Evolutionary conservation across 2,888 invertebrate species (phyloP), one percentile per base, ranked within the genome.

Genomic region (Drosophila mimetica): DNA sequence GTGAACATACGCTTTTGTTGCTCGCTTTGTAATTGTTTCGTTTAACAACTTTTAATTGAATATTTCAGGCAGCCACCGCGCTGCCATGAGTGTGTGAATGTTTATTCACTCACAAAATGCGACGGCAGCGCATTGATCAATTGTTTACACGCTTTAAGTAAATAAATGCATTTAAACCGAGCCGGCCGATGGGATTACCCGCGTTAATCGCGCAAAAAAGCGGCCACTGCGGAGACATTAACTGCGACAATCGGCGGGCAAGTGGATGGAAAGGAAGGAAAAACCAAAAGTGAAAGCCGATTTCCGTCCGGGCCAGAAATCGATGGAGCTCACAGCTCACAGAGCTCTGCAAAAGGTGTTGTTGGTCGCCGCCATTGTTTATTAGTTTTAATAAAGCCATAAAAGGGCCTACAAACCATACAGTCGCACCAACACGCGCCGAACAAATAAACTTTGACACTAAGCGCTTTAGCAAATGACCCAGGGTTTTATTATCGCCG

Each of bases 311-410:
- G 18, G 16, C 32, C 50, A 47, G 22, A 39, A 69, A 69, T 58
- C 67, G 67, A 67, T 67, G 50, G 42, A 58, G 32, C 69, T 32
- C n/a, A 46, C 25, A 25, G 25, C 22, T 22, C 22, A 14, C 4
- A n/a, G 20, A 20, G 16, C 41, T 13, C 41, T 32, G n/a, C 37
- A 32, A 57, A 50, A 50, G 42, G 52, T 42, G 51, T 25, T 25
- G 25, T 20, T 60, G 47, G 14, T 1, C 4, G 39, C 28, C 16
- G 52, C 46, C 74, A 64, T 61, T 78, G 64, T 83, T 79, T 79
- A 83, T 83, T 70, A 77, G 76, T 84, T 81, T 74, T 79, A 77
- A 84, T 84, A 77, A 81, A 86, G 82, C 84, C 79, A 76, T 84
- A 63, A 79, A 61, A 55, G 36, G 50, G 58, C 50, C 64, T 22